Evolutionary conservation across 2,113 vertebrate genomes (phyloP).

Genomic region (Myiozetetes cayanensis): DNA sequence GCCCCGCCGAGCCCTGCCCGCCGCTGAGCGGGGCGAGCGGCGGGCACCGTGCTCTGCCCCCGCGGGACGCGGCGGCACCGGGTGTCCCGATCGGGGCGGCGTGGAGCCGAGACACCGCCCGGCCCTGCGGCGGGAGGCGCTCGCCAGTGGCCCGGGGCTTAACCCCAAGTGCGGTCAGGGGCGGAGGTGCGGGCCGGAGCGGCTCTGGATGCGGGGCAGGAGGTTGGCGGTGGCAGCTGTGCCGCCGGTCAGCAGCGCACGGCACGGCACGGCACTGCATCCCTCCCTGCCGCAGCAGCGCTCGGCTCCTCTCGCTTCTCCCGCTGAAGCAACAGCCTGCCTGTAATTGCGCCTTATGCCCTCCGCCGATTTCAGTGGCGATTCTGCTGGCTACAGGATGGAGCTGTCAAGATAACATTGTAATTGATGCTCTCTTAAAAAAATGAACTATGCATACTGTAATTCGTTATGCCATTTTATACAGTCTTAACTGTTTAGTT

Average conservation of each 20-base stretch:
- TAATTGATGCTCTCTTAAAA: not conserved
- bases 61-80: not conserved
- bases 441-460: accelerated
- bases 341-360: not conserved
- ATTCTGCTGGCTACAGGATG: not conserved
- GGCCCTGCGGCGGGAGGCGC: not conserved
- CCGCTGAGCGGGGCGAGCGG: not conserved
- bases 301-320: not conserved
- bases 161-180: accelerated
- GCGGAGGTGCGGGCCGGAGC: accelerated
- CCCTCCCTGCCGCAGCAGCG: accelerated
- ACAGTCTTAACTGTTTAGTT: not conserved
- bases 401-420: not conserved
- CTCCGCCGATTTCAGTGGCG: accelerated
- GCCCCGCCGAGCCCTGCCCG: not conserved
- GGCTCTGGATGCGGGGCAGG: not conserved
- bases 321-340: not conserved
- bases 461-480: not conserved
- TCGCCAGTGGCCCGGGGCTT: accelerated
- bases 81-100: not conserved
- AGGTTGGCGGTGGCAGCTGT: accelerated
- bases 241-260: not conserved
- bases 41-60: not conserved
- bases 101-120: not conserved
- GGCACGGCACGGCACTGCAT: not conserved